Base-by-base conservation (phyloP, 2,797 vertebrate genomes). In the Hapalemur alaotrensis region DNA sequence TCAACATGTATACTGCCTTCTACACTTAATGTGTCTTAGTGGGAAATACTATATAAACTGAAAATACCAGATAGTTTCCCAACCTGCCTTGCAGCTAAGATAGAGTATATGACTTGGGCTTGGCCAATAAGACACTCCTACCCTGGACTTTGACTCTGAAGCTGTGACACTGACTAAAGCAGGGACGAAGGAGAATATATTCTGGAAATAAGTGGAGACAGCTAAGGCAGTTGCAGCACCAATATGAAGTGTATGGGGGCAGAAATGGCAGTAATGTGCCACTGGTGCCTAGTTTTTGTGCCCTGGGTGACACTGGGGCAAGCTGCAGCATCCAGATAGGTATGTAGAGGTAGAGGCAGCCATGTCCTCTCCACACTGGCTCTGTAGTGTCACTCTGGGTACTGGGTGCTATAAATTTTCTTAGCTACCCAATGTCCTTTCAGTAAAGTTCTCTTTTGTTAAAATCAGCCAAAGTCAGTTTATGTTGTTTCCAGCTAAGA, bases 381-480 rank as follows among this genome's bases (percentile, higher is more conserved):
- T 81, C 61, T 38, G 11, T 20, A 22, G 22, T 61, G 61, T 73
- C 91, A 48, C 41, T 54, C 70, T 28, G 35, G 43, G 9, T 41
- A 69, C n/a, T 30, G 50, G 48, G 28, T 57, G 38, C 43, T 50
- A 14, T 82, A 92, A 41, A 61, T 83, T 79, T 75, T 93, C 69
- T 89, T 81, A 89, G 48, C 63, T 82, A 85, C 13, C 6, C 48
- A 89, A 89, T 69, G 48, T 79, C 48, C 50, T 97, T 90, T 69
- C 65, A 54, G 67, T 72, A 78, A 89, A 89, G 54, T 80, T 67
- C 54, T 38, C 35, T 65, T 61, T 59, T 89, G 17, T 54, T 89
- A 82, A 78, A 92, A 89, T 82, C 67, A 92, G 54, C n/a, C 69
- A 91, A 65, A 95, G 67, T 90, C 35, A 38, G 32, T 86, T 89